A percentile compares a stretch with the other conserved stretches of the same genome.
Conservation (phyloP, 2,113 vertebrate species). For the Syngnathus typhle region DNA sequence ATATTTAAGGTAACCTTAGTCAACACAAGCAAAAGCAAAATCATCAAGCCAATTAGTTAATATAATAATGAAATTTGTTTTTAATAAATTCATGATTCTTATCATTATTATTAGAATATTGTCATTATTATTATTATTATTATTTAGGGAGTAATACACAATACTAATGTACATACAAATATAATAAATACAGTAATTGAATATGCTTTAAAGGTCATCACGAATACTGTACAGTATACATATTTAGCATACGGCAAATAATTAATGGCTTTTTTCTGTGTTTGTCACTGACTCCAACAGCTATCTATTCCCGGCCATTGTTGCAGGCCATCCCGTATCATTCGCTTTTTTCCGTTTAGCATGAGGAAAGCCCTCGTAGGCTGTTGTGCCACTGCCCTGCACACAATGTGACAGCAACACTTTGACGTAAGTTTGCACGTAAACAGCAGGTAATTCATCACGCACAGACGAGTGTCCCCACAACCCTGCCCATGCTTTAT, state of each 20-base stretch:
- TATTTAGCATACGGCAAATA: slow-evolving; percentile 7
- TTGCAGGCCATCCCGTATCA: slow-evolving; percentile 16
- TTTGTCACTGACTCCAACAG: slow-evolving; percentile 31
- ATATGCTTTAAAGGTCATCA: too few relatives aligned
- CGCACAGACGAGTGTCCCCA: slow-evolving; percentile 26
- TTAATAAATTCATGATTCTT: too few relatives aligned
- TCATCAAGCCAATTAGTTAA: background rate
- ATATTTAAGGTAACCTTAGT: background rate
- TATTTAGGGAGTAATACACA: too few relatives aligned
- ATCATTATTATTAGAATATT: too few relatives aligned
- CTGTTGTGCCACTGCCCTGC: slow-evolving; percentile 27
- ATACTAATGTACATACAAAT: too few relatives aligned
- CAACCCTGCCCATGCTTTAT: slow-evolving; percentile 29
- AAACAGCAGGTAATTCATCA: slow-evolving; percentile 58
- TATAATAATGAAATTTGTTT: background rate
- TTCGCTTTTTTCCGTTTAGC: slow-evolving; percentile 21
- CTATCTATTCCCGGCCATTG: slow-evolving; percentile 28
- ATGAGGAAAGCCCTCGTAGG: slow-evolving; percentile 20
- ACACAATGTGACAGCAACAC: slow-evolving; percentile 45
- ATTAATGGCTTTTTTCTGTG: slow-evolving; percentile 24
- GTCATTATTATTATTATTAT: too few relatives aligned
- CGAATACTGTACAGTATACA: too few relatives aligned
- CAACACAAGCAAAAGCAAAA: background rate
- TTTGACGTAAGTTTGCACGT: slow-evolving; percentile 50
- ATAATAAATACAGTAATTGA: too few relatives aligned